Evolutionary conservation across 2,888 invertebrate genomes (phyloP).

Genomic region (Erynnis tages): DNA sequence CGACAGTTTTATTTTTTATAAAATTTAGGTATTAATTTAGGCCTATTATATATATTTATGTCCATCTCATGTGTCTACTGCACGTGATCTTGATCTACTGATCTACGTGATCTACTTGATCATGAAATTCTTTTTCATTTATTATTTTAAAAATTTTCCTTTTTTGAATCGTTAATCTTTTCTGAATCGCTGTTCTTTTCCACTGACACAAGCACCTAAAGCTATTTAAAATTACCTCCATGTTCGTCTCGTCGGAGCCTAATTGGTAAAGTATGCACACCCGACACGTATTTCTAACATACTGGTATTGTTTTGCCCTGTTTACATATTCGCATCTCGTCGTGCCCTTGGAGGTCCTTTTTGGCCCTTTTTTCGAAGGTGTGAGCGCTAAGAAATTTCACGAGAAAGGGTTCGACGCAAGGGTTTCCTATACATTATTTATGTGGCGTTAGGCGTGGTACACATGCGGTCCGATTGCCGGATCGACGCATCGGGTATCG

Average conservation of each 20-base stretch:
- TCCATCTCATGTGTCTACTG: too few species aligned
- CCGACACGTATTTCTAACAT: constrained; percentile 37
- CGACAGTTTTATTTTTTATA: too few species aligned
- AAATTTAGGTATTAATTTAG: too few species aligned
- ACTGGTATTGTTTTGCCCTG: constrained; percentile 48
- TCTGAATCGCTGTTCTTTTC: not conserved
- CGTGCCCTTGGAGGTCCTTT: constrained; percentile 40
- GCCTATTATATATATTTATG: too few species aligned
- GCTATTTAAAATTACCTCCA: constrained; percentile 22
- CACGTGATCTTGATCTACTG: too few species aligned
- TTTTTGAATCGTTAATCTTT: too few species aligned
- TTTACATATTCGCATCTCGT: constrained; percentile 60
- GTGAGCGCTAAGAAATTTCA: constrained; percentile 32
- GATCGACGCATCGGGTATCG: too few species aligned
- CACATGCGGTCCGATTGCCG: not conserved
- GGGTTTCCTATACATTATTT: constrained; percentile 37
- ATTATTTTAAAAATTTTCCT: too few species aligned
- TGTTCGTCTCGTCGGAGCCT: constrained; percentile 16
- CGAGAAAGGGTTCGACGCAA: constrained; percentile 29
- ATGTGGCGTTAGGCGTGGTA: constrained; percentile 14
- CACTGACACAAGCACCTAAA: not conserved
- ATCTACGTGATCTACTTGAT: too few species aligned
- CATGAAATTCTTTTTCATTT: too few species aligned
- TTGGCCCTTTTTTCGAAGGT: constrained; percentile 42
- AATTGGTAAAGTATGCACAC: constrained; percentile 26